phyloP scores from a whole-genome alignment of 2,113 vertebrate species.

The Albula glossodonta region DNA sequence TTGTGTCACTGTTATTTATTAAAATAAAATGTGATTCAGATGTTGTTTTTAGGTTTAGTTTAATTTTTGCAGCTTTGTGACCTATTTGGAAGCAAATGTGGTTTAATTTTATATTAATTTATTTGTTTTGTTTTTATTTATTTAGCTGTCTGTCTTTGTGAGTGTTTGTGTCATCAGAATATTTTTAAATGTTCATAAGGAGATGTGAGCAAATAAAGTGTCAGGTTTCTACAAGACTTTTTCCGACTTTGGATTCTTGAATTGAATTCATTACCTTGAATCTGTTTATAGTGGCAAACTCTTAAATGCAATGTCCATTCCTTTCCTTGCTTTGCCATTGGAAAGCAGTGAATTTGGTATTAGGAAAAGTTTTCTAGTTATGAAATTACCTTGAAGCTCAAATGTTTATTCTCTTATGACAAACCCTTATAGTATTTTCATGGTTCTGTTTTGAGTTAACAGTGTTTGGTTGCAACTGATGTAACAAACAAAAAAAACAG shows the following conservation, averaged over 20 bases:
- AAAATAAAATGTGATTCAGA: not conserved
- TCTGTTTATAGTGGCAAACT: not conserved
- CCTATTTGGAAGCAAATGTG: not conserved
- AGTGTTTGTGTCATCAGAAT: constrained; percentile 34
- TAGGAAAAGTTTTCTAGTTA: not conserved
- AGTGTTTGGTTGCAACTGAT: not conserved
- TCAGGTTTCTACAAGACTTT: constrained; percentile 34
- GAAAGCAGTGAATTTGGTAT: not conserved
- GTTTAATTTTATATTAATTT: constrained; percentile 6
- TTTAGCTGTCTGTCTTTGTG: constrained; percentile 32
- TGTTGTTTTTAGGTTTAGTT: not conserved
- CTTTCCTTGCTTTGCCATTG: not conserved
- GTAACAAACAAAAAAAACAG: not conserved
- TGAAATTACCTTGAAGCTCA: not conserved
- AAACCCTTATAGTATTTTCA: not conserved
- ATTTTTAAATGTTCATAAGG: constrained; percentile 36
- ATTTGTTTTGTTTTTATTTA: constrained; percentile 37
- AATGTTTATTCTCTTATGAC: not conserved
- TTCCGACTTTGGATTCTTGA: constrained; percentile 20
- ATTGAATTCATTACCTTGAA: constrained; percentile 6
- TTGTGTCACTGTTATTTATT: constrained; percentile 14
- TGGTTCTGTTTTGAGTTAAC: not conserved
- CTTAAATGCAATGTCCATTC: not conserved
- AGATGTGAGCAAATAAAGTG: constrained; percentile 58
- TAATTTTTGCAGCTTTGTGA: not conserved